Conservation (phyloP, 2,113 vertebrate genomes). For the Gnathonemus longibarbis region DNA sequence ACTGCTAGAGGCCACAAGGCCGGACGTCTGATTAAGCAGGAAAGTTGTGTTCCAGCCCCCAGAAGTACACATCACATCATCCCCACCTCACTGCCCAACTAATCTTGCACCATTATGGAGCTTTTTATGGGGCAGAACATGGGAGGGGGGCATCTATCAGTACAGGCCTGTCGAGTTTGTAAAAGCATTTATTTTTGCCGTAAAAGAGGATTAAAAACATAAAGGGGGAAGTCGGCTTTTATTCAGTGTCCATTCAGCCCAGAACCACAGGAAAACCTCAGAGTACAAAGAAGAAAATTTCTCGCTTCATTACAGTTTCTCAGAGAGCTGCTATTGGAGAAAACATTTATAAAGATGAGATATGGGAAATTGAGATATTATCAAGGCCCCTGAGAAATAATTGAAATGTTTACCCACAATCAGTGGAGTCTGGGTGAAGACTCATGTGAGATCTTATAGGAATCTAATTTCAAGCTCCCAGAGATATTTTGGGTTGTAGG, state of each 20-base stretch:
- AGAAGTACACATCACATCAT: neutral
- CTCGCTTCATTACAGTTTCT: neutral
- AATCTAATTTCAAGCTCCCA: neutral
- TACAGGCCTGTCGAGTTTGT: neutral
- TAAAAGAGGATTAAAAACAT: neutral
- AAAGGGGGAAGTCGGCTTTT: neutral
- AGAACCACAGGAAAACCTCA: neutral
- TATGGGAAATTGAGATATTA: neutral
- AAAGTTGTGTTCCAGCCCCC: neutral
- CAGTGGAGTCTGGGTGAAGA: neutral
- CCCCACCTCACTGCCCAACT: neutral
- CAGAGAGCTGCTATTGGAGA: neutral
- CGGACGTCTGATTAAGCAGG: neutral
- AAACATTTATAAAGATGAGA: neutral
- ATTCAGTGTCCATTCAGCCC: neutral
- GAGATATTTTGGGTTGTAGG: neutral
- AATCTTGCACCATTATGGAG: neutral
- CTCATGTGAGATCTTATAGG: neutral
- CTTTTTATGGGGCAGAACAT: neutral
- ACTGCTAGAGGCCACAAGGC: slow-evolving; percentile 5
- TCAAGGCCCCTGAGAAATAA: neutral
- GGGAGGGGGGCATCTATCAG: neutral
- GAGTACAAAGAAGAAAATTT: neutral
- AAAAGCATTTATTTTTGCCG: neutral
- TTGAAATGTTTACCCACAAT: neutral